Evolutionary conservation across 2,888 invertebrate genomes (phyloP).

Genomic region (Brenthis daphne): DNA sequence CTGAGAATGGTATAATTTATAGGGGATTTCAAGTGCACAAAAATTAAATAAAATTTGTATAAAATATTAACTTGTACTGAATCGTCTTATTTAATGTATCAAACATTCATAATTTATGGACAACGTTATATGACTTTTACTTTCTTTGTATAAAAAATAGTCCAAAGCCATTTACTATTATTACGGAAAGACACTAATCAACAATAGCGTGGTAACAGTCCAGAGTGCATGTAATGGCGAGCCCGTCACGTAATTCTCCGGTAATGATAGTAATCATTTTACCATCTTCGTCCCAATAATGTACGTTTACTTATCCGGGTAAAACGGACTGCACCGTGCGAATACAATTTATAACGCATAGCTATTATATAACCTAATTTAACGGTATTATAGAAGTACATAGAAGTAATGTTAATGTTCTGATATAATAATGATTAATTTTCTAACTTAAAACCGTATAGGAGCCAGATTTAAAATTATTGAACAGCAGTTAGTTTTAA

Average conservation of each 20-base stretch:
- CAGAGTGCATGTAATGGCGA: constrained; percentile 61
- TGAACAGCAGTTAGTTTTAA: no score
- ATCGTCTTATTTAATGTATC: no score
- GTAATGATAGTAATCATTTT: constrained; percentile 79
- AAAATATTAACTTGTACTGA: no score
- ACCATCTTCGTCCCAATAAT: constrained; percentile 74
- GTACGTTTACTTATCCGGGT: constrained; percentile 54
- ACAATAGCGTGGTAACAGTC: constrained; percentile 60
- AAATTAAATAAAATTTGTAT: no score
- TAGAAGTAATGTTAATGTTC: constrained; percentile 12
- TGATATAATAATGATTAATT: constrained; percentile 8
- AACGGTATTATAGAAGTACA: constrained; percentile 42
- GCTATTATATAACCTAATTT: constrained; percentile 43
- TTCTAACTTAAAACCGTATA: background rate
- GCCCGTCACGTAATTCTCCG: constrained; percentile 63
- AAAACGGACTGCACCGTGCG: constrained; percentile 54
- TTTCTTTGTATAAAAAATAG: constrained; percentile 39
- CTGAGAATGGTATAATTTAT: no score
- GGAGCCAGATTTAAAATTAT: no score
- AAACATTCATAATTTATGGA: background rate
- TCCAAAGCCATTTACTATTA: constrained; percentile 43
- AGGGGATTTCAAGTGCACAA: no score
- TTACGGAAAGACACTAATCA: constrained; percentile 48
- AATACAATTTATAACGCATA: constrained; percentile 58
- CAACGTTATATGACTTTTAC: constrained; percentile 31